phyloP scores from a whole-genome alignment of 1,140 invertebrate genomes.

The Zaprionus nigranus region DNA sequence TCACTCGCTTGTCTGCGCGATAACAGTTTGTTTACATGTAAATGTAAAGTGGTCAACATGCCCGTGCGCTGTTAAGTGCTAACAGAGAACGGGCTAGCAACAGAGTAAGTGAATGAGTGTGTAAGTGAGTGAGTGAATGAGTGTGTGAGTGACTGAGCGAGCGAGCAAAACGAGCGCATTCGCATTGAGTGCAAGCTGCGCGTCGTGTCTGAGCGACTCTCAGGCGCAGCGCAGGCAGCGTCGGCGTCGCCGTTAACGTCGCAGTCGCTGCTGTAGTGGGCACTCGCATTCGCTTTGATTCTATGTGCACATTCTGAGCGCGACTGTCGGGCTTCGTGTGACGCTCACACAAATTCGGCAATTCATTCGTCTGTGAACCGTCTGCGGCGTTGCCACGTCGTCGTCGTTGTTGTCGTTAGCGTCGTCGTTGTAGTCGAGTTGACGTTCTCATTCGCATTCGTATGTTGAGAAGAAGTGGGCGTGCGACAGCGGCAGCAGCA shows the following conservation, averaged over 20 bases:
- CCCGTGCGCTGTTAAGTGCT: slow-evolving; percentile 41
- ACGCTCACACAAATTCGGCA: slow-evolving; percentile 76
- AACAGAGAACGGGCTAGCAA: slow-evolving; percentile 29
- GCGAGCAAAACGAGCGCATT: slow-evolving; percentile 20
- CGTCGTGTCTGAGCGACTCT: slow-evolving; percentile 49
- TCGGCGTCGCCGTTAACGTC: neutral
- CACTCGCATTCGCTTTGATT: slow-evolving; percentile 24
- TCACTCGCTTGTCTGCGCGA: slow-evolving; percentile 35
- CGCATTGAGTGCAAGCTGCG: slow-evolving; percentile 75
- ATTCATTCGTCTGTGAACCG: slow-evolving; percentile 79
- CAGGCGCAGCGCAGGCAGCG: slow-evolving; percentile 20
- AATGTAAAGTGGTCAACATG: slow-evolving; percentile 57
- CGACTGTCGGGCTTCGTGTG: slow-evolving; percentile 67
- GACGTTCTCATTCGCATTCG: slow-evolving; percentile 66
- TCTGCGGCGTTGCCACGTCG: slow-evolving; percentile 65
- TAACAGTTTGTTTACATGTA: slow-evolving; percentile 24
- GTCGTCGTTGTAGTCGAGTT: slow-evolving; percentile 24
- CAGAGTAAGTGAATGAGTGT: slow-evolving; percentile 32
- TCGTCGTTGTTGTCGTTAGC: slow-evolving; percentile 35
- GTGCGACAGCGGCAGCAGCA: slow-evolving; percentile 54
- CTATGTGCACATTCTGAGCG: slow-evolving; percentile 57
- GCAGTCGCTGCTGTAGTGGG: neutral
- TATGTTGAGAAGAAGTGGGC: slow-evolving; percentile 71
- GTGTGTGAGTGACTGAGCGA: slow-evolving; percentile 34
- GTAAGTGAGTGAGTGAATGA: slow-evolving; percentile 33